A percentile compares a stretch with the other conserved stretches of the same genome.
These are phyloP conservation scores for Smutsia temminckii DNA, from an alignment of 2,797 vertebrate genomes.

Conservation along the genomic window DNA sequence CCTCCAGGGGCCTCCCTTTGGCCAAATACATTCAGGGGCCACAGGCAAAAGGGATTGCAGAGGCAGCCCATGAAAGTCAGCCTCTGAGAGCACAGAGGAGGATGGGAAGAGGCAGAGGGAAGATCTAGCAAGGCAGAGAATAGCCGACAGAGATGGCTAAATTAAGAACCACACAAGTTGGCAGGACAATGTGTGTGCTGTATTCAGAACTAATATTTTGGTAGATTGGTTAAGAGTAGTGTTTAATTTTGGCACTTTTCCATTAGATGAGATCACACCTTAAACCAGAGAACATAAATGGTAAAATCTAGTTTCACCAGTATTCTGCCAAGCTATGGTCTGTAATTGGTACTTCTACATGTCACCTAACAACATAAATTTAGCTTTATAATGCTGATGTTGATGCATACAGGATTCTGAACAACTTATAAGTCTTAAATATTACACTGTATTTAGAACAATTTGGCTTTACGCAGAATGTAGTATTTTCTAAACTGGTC, in stretches of 20 bases:
- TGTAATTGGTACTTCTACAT: not conserved
- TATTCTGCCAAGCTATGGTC: constrained; percentile 14
- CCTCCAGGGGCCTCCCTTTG: not conserved
- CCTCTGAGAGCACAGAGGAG: not conserved
- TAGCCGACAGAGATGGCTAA: not conserved
- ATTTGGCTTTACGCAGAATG: constrained; percentile 9
- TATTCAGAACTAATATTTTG: constrained; percentile 1
- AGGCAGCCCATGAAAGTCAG: not conserved
- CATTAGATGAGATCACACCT: constrained; percentile 36
- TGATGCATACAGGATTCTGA: not conserved
- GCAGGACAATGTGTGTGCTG: not conserved
- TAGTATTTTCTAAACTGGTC: constrained; percentile 1
- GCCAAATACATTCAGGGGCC: not conserved
- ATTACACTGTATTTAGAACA: not conserved
- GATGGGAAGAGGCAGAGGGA: not conserved
- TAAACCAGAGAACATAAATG: constrained; percentile 18
- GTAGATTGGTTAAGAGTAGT: not conserved
- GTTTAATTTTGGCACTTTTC: constrained; percentile 34
- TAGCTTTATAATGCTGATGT: constrained; percentile 20
- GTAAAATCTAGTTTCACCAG: constrained; percentile 30
- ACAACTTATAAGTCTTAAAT: constrained; percentile 46
- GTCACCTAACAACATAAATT: constrained; percentile 35
- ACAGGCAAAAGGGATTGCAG: not conserved
- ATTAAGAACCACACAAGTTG: not conserved
- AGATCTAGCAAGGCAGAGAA: not conserved